These are phyloP conservation scores for Molossus molossus DNA, from an alignment of 2,797 vertebrate species.

Conservation along the genomic window DNA sequence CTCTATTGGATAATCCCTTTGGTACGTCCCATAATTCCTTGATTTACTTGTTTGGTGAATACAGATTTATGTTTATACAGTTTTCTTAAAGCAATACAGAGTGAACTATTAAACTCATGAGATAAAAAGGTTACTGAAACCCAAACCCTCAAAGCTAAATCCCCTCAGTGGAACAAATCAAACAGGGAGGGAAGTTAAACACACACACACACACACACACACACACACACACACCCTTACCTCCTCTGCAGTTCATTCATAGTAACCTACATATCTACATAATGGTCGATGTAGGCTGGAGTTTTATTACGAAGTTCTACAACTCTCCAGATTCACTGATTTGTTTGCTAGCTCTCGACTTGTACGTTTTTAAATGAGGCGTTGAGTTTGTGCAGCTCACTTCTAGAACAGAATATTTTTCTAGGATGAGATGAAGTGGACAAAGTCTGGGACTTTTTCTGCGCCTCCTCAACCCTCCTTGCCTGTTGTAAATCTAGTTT, in stretches of 20 bases:
- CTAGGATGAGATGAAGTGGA: neutral
- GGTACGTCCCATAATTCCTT: slow-evolving; percentile 52
- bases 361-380: neutral
- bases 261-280: neutral
- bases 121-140: neutral
- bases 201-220: neutral
- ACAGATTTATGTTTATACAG: slow-evolving; percentile 26
- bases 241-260: neutral
- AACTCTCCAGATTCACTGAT: neutral
- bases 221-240: neutral
- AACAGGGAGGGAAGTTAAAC: neutral
- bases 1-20: slow-evolving; percentile 6
- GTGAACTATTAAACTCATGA: neutral
- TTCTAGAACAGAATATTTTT: neutral
- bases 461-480: neutral
- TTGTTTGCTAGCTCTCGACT: neutral
- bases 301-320: neutral
- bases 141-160: neutral
- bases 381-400: neutral
- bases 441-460: neutral
- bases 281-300: neutral
- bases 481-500: neutral
- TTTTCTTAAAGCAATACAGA: slow-evolving; percentile 49
- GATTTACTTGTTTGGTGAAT: slow-evolving; percentile 44
- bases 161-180: neutral